Evolutionary conservation across 2,888 invertebrate species (phyloP).

Genomic region (Rhyacophila evoluta): DNA sequence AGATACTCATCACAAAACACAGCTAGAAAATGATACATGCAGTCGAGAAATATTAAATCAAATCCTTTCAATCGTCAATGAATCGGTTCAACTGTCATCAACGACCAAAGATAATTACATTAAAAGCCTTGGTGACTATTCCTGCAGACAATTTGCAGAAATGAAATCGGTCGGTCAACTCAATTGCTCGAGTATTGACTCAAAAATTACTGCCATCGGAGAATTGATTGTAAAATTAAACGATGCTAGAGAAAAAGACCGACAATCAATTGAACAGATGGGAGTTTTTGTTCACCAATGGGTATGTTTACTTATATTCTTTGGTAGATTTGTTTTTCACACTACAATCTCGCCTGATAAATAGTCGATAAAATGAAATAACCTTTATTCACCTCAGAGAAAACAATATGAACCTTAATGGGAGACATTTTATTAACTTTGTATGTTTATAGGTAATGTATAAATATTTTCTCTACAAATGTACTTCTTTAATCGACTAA

Average conservation of each 20-base stretch:
- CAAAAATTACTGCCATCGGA: background rate
- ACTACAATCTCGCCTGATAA: too few species aligned
- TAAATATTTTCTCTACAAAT: too few species aligned
- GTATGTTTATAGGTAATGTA: too few species aligned
- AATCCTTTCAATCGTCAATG: background rate
- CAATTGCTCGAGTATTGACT: background rate
- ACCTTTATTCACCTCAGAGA: too few species aligned
- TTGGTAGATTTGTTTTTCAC: too few species aligned
- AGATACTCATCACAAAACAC: background rate
- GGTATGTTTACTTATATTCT: slow-evolving; percentile 58
- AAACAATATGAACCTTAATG: too few species aligned
- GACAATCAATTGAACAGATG: slow-evolving; percentile 56
- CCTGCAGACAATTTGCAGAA: background rate
- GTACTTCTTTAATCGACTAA: too few species aligned
- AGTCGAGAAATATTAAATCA: background rate
- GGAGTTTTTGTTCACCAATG: slow-evolving; percentile 57
- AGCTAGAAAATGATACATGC: background rate
- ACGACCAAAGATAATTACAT: background rate
- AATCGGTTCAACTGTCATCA: background rate
- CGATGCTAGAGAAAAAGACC: slow-evolving; percentile 54
- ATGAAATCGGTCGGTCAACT: background rate
- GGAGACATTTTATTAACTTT: too few species aligned
- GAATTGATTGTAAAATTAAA: background rate
- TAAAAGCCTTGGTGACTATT: background rate
- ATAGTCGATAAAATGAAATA: too few species aligned